Evolutionary conservation across 2,888 invertebrate genomes (phyloP).

Genomic region (Eudiplozoon nipponicum): DNA sequence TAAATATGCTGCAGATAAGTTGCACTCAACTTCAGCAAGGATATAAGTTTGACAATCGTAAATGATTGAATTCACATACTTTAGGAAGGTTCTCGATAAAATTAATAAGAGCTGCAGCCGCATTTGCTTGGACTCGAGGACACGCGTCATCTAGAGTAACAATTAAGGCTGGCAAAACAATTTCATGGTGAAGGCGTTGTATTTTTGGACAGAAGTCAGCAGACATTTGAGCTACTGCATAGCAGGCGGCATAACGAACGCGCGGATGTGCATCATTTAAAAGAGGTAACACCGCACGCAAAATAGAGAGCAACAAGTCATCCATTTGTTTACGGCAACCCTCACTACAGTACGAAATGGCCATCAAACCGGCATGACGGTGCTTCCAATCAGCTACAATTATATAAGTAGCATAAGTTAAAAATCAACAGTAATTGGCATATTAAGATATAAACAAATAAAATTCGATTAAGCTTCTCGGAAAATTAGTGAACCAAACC

Average conservation of each 20-base stretch:
- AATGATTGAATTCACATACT: too few relatives aligned
- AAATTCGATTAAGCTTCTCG: too few relatives aligned
- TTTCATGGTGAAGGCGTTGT: conserved; percentile 81
- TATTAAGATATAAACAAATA: too few relatives aligned
- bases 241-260: conserved; percentile 80
- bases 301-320: conserved; percentile 55
- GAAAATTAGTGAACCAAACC: too few relatives aligned
- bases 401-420: too few relatives aligned
- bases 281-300: conserved; percentile 25
- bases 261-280: conserved; percentile 41
- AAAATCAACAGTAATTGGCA: too few relatives aligned
- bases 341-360: conserved; percentile 80
- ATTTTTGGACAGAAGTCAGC: conserved; percentile 83
- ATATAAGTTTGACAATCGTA: too few relatives aligned
- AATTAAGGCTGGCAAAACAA: conserved; percentile 55
- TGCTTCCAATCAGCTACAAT: conserved; percentile 30
- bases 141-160: conserved; percentile 55
- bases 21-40: too few relatives aligned
- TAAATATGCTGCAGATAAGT: too few relatives aligned
- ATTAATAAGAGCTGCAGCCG: conserved; percentile 76
- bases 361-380: conserved; percentile 84
- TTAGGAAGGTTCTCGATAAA: conserved; percentile 97
- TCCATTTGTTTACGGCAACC: conserved; percentile 97
- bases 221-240: conserved; percentile 90
- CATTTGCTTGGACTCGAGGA: conserved; percentile 58